Percentiles rank a stretch among this genome's conserved stretches.
phyloP scores from a whole-genome alignment of 2,113 vertebrate species.

The Scomber scombrus region DNA sequence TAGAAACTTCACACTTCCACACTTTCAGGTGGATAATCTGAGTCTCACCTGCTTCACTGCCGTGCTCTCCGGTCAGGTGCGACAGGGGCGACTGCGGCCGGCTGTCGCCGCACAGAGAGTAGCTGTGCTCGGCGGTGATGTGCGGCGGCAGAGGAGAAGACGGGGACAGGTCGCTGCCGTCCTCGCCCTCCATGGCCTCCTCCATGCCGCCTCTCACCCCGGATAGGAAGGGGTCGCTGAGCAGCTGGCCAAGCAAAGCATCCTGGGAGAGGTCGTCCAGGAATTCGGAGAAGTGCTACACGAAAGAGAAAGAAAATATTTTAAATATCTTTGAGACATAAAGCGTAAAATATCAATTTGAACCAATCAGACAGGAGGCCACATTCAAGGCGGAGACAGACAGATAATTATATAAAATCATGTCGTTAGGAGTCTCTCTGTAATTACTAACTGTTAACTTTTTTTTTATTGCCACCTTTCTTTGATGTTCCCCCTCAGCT shows the following conservation, averaged over 20 bases:
- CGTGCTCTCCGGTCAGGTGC: slow-evolving; percentile 88
- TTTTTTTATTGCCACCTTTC: slow-evolving; percentile 41
- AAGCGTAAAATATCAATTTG: background rate
- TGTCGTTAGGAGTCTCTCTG: background rate
- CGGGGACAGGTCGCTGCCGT: slow-evolving; percentile 87
- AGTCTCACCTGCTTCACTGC: slow-evolving; percentile 90
- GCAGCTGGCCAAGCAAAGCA: slow-evolving; percentile 94
- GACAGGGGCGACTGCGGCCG: slow-evolving; percentile 94
- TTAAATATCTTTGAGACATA: background rate
- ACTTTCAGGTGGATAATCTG: background rate
- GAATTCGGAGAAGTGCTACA: slow-evolving; percentile 95
- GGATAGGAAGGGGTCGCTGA: slow-evolving; percentile 97
- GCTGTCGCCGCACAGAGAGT: slow-evolving; percentile 96
- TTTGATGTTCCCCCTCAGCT: slow-evolving; percentile 21
- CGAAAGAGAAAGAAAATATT: background rate
- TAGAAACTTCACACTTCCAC: background rate
- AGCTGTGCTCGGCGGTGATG: slow-evolving; percentile 98
- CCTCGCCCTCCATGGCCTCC: slow-evolving; percentile 90
- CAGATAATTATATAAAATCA: slow-evolving; percentile 49
- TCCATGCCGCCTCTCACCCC: slow-evolving; percentile 82
- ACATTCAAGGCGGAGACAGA: slow-evolving; percentile 16
- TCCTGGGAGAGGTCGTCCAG: slow-evolving; percentile 97
- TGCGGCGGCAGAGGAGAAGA: slow-evolving; percentile 92
- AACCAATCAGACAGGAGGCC: background rate
- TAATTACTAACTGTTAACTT: slow-evolving; percentile 51